A percentile compares a stretch with the other conserved stretches of the same genome.
Conservation (phyloP, 1,140 invertebrate species). For the Tetraneura akinire region DNA sequence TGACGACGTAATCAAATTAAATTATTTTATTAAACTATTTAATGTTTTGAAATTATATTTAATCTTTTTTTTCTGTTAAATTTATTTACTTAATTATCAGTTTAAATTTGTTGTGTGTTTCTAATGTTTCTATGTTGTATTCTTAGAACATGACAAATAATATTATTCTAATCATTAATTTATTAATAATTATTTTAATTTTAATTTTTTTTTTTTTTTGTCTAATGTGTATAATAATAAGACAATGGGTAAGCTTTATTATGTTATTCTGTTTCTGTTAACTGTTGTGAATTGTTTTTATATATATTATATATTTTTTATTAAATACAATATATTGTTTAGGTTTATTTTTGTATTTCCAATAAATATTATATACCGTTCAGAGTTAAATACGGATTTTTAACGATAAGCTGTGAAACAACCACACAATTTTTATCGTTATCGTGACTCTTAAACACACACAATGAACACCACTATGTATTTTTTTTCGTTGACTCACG, state of each 20-base stretch:
- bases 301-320: too few relatives aligned
- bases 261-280: background rate
- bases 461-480: conserved; percentile 1
- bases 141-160: too few relatives aligned
- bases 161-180: background rate
- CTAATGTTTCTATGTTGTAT: too few relatives aligned
- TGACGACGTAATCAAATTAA: too few relatives aligned
- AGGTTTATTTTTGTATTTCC: conserved; percentile 7
- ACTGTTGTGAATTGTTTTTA: background rate
- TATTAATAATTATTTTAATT: background rate
- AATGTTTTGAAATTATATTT: too few relatives aligned
- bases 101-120: too few relatives aligned
- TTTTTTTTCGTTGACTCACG: conserved; percentile 27
- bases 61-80: too few relatives aligned
- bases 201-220: background rate
- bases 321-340: background rate
- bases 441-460: background rate
- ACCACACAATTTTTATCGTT: conserved; percentile 31
- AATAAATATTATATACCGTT: conserved; percentile 4
- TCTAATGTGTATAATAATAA: background rate
- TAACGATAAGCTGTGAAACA: conserved; percentile 18
- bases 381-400: conserved; percentile 16
- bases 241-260: background rate
- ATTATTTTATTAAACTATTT: too few relatives aligned
- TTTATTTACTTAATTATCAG: too few relatives aligned